A percentile compares a stretch with the other conserved stretches of the same genome.
phyloP scores from a whole-genome alignment of 2,797 vertebrate species.

The Tenualosa thibaudeaui region DNA sequence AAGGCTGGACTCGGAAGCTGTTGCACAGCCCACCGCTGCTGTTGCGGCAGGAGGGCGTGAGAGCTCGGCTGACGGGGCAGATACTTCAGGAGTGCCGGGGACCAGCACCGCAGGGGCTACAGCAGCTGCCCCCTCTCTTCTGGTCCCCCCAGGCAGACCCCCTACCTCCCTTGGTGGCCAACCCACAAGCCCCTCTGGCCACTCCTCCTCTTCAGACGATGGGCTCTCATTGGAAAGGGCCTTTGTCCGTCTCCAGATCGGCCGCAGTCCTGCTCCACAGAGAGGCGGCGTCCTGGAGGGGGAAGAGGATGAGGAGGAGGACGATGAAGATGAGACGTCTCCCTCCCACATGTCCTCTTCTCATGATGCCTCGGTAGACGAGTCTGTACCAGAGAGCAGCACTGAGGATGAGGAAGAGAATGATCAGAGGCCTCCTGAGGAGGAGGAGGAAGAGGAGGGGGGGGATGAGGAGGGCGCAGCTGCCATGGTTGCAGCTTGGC shows the following conservation, averaged over 20 bases:
- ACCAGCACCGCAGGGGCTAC: neutral
- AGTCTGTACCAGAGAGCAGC: slow-evolving; percentile 72
- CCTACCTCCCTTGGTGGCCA: slow-evolving; percentile 79
- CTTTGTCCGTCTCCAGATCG: slow-evolving; percentile 84
- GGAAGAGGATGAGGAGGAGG: slow-evolving; percentile 72
- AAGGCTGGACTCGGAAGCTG: slow-evolving; percentile 75
- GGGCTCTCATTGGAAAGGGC: slow-evolving; percentile 81
- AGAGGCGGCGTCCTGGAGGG: slow-evolving; percentile 61
- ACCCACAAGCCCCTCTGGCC: slow-evolving; percentile 66
- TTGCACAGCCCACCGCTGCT: neutral
- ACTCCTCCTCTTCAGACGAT: slow-evolving; percentile 64
- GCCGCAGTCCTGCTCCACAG: slow-evolving; percentile 72
- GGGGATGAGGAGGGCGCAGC: slow-evolving; percentile 45
- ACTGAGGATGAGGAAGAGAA: slow-evolving; percentile 80
- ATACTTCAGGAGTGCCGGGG: slow-evolving; percentile 53
- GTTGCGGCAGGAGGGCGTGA: slow-evolving; percentile 63
- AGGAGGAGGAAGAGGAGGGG: slow-evolving; percentile 57
- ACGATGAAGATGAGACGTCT: slow-evolving; percentile 69
- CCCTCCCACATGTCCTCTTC: slow-evolving; percentile 68
- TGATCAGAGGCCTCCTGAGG: slow-evolving; percentile 59
- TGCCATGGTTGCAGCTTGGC: slow-evolving; percentile 46
- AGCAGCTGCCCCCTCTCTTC: neutral
- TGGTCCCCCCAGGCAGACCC: slow-evolving; percentile 71
- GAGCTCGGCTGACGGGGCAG: slow-evolving; percentile 87
- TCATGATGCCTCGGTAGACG: slow-evolving; percentile 79